These are phyloP conservation scores for Brenthis hecate DNA, from an alignment of 2,888 invertebrate species.

Conservation along the genomic window DNA sequence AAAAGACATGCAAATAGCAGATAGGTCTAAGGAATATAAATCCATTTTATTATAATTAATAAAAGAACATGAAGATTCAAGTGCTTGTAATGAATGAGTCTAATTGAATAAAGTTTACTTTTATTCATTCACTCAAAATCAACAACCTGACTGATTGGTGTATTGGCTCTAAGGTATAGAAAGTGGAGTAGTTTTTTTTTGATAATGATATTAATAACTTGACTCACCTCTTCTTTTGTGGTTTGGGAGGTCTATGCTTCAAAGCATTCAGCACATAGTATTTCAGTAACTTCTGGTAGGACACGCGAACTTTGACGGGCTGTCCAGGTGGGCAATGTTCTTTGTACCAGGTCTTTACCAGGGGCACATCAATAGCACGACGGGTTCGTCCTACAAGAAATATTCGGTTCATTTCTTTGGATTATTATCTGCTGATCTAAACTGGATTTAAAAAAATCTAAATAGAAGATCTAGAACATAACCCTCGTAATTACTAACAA, in stretches of 20 bases:
- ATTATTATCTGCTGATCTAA: neutral
- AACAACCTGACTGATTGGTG: too few species aligned
- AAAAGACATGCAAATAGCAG: too few species aligned
- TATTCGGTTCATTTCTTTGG: neutral
- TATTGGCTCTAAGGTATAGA: too few species aligned
- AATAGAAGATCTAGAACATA: too few species aligned
- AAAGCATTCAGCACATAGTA: conserved; percentile 99
- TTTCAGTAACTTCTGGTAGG: conserved; percentile 99
- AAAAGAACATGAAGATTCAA: too few species aligned
- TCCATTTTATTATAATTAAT: too few species aligned
- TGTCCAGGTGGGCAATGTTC: conserved; percentile 97
- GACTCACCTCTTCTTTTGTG: conserved; percentile 94
- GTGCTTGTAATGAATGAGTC: too few species aligned
- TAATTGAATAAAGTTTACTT: too few species aligned
- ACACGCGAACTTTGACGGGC: conserved; percentile 99
- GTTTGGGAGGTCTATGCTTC: conserved; percentile 98
- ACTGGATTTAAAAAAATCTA: neutral
- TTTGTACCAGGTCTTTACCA: conserved; percentile 98
- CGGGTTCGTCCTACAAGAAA: conserved; percentile 87
- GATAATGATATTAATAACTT: neutral
- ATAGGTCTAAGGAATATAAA: too few species aligned
- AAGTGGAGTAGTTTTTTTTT: too few species aligned
- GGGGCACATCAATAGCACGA: conserved; percentile 97
- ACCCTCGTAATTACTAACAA: too few species aligned
- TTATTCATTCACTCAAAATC: too few species aligned